Percentiles rank a stretch among this genome's conserved stretches.
These are phyloP conservation scores for Cheilosia soror DNA, from an alignment of 2,888 invertebrate genomes.

Conservation along the genomic window DNA sequence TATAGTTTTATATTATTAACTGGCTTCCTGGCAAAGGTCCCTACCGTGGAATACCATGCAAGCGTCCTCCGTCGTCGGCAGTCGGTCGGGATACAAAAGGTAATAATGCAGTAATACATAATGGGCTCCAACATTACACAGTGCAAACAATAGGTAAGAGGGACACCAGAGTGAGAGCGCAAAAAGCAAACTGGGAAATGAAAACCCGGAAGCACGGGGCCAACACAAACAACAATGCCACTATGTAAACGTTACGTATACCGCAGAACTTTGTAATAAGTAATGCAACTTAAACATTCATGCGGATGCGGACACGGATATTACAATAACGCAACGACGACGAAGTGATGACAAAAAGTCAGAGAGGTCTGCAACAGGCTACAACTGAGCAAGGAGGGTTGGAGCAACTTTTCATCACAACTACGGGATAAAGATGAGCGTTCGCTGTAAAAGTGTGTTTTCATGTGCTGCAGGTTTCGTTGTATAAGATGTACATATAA, in stretches of 20 bases:
- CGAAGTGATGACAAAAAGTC: constrained; percentile 16
- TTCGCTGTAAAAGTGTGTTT: constrained; percentile 2
- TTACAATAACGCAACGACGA: constrained; percentile 32
- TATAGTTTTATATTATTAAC: constrained; percentile 54
- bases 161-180: neutral
- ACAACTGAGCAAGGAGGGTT: constrained; percentile 15
- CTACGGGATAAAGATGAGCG: constrained; percentile 40
- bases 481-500: constrained; percentile 19
- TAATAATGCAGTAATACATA: constrained; percentile 46
- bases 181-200: constrained; percentile 3
- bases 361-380: constrained; percentile 41
- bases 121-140: constrained; percentile 28
- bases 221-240: constrained; percentile 32
- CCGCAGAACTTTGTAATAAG: constrained; percentile 47
- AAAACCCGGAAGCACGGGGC: constrained; percentile 6
- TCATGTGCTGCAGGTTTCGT: constrained; percentile 16
- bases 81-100: constrained; percentile 10
- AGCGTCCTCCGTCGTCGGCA: neutral
- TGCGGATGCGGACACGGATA: constrained; percentile 49
- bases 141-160: constrained; percentile 3
- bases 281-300: constrained; percentile 62
- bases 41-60: neutral
- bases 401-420: constrained; percentile 32
- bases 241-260: constrained; percentile 24
- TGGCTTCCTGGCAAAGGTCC: constrained; percentile 37